Percentiles rank a stretch among this genome's conserved stretches.
Evolutionary conservation across 2,113 vertebrate genomes (phyloP).

Genomic region (Pelecanus crispus): DNA sequence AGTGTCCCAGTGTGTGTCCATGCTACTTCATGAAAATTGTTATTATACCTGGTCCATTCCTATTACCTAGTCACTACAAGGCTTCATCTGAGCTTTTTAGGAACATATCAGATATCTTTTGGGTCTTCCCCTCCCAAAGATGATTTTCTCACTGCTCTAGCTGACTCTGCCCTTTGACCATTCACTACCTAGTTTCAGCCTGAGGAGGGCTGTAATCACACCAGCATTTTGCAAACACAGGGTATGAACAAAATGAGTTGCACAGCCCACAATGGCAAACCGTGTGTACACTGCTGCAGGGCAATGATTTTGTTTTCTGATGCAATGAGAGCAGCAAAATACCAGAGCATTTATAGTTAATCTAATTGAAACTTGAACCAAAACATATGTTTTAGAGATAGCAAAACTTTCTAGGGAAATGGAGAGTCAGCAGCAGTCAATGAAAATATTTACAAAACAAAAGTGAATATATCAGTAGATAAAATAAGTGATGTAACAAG

Average conservation of each 20-base stretch:
- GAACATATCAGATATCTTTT: neutral
- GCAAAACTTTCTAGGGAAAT: neutral
- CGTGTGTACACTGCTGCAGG: neutral
- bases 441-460: neutral
- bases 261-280: neutral
- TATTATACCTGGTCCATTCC: neutral
- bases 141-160: neutral
- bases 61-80: neutral
- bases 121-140: neutral
- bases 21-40: neutral
- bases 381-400: neutral
- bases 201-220: neutral
- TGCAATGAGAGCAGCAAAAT: neutral
- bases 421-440: neutral
- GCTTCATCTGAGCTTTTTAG: neutral
- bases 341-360: neutral
- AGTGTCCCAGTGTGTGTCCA: too few relatives aligned
- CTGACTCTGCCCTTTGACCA: neutral
- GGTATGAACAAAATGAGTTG: neutral
- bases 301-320: neutral
- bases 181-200: neutral
- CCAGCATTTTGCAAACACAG: neutral
- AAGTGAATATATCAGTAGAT: neutral
- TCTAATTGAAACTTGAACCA: neutral
- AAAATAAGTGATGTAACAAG: neutral